Base-by-base conservation (phyloP, 1,140 invertebrate species). In the Grapholita molesta region DNA sequence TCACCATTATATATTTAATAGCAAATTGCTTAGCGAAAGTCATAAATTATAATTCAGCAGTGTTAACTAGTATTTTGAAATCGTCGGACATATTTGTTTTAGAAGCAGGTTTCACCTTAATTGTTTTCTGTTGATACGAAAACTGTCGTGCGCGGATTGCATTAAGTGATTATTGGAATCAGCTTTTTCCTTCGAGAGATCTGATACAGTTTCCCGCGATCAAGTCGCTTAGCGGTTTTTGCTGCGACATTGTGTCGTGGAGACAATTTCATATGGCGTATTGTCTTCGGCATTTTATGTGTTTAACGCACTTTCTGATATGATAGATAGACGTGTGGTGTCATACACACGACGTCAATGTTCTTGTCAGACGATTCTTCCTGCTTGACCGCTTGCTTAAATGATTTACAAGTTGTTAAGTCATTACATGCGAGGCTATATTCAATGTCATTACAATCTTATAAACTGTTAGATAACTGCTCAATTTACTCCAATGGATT, bases 1-100 rank as follows among this genome's bases (percentile, higher is more conserved):
- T 24, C 76, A 78, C 70, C 68, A 72, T 75, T 75, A 78, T 35
- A 52, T 70, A 32, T 71, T 70, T 61, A 57, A 68, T 8, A 24
- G 70, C 38, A 73, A 77, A 72, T 67, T 76, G 64, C 66, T 67
- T 24, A 72, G 72, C 53, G 71, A 73, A 74, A 75, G 74, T 69
- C 69, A 64, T 65, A 69, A 53, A 68, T 70, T 71, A 55, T 70
- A 42, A 30, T n/a, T 53, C 38, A 15, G 53, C 53, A 12, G 15
- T 42, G 67, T 69, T 38, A 66, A 57, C 55, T 61, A 18, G 48
- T 52, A 35, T 35, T 68, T 57, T 28, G 24, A 28, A 57, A 57
- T 28, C 12, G 53, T 28, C 28, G 1, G 21, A 57, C 53, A 28
- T 28, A 57, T 25, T 57, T 57, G 5, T 25, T 4, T 57, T 57